Percentiles rank a stretch among this genome's conserved stretches.
Evolutionary conservation across 2,888 invertebrate species (phyloP).

Genomic region (Selenia dentaria): DNA sequence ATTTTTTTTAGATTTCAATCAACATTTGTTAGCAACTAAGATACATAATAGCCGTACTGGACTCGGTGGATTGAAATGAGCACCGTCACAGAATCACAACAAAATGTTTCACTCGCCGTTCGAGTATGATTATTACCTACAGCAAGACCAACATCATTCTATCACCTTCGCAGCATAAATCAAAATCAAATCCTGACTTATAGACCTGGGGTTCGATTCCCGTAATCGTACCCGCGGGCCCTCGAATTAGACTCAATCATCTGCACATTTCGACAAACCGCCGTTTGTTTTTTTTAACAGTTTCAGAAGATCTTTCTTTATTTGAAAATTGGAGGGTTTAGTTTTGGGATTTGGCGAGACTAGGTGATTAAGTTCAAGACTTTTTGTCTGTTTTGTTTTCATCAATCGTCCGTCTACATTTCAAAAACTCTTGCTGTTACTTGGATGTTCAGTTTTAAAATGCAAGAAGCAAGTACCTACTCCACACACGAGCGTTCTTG

Average conservation of each 20-base stretch:
- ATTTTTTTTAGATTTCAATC: too few relatives aligned
- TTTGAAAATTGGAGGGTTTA: conserved; percentile 29
- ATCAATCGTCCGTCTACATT: too few relatives aligned
- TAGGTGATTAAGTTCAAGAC: conserved; percentile 9
- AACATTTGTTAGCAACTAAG: too few relatives aligned
- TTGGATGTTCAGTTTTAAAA: too few relatives aligned
- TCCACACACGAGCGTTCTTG: too few relatives aligned
- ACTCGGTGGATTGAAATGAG: too few relatives aligned
- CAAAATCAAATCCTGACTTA: conserved; percentile 40
- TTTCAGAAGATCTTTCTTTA: conserved; percentile 32
- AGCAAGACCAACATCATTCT: conserved; percentile 2
- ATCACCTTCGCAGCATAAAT: conserved; percentile 12
- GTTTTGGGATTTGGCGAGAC: conserved; percentile 7
- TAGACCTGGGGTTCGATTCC: conserved; percentile 45
- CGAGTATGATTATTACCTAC: not conserved
- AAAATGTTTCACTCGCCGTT: not conserved
- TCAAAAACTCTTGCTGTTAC: too few relatives aligned
- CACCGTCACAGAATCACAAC: too few relatives aligned
- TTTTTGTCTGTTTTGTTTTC: conserved; percentile 3
- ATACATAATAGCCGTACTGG: too few relatives aligned
- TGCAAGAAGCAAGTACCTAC: too few relatives aligned
- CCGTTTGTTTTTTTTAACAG: conserved; percentile 40
- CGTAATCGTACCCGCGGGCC: conserved; percentile 55
- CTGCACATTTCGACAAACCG: conserved; percentile 49
- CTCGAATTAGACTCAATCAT: conserved; percentile 64